phyloP scores from a whole-genome alignment of 1,140 invertebrate genomes.

The Zaprionus gabonicus region DNA sequence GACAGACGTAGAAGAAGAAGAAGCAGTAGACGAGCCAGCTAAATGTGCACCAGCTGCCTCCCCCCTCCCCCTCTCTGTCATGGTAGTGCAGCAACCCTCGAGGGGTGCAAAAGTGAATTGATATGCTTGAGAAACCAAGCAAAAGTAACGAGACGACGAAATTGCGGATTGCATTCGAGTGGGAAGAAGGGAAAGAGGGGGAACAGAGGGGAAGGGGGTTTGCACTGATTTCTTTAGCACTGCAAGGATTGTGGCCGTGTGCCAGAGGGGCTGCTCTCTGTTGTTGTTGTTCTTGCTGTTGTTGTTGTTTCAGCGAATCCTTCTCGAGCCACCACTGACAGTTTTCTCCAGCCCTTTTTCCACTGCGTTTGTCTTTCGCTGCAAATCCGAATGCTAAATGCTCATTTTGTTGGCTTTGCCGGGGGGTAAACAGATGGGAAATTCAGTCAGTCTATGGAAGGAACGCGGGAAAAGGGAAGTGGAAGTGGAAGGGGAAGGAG shows the following conservation, averaged over 20 bases:
- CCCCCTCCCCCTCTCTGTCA: not conserved
- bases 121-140: conserved; percentile 80
- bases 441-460: not conserved
- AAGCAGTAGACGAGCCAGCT: conserved; percentile 22
- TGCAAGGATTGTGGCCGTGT: conserved; percentile 46
- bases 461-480: not conserved
- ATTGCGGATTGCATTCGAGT: conserved; percentile 67
- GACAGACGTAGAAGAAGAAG: conserved; percentile 8
- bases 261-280: conserved; percentile 14
- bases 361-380: conserved; percentile 14
- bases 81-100: conserved; percentile 44
- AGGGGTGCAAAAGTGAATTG: conserved; percentile 72
- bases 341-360: conserved; percentile 29
- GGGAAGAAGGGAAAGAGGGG: not conserved
- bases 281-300: conserved; percentile 10
- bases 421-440: conserved; percentile 8
- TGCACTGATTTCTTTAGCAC: conserved; percentile 60
- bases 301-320: conserved; percentile 29
- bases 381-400: conserved; percentile 75
- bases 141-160: conserved; percentile 71
- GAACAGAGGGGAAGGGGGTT: not conserved
- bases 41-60: conserved; percentile 30
- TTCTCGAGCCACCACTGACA: conserved; percentile 33
- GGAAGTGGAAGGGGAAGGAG: not conserved
- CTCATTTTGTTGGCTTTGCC: conserved; percentile 69